A percentile compares a stretch with the other conserved stretches of the same genome.
Evolutionary conservation across 2,888 invertebrate genomes (phyloP).

Genomic region (Eurois occulta): DNA sequence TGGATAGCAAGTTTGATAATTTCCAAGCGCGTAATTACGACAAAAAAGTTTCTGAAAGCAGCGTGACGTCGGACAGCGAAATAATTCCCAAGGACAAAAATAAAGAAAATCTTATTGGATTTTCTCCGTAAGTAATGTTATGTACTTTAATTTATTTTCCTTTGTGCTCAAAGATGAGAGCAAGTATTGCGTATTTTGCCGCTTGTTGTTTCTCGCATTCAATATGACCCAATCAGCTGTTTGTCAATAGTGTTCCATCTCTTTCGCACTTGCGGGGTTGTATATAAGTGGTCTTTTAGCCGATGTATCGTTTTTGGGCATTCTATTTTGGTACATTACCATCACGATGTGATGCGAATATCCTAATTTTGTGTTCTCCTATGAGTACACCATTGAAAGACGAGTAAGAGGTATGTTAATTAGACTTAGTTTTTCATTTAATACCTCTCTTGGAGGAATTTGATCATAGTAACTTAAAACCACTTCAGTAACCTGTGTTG

Average conservation of each 20-base stretch:
- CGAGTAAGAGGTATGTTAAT: constrained; percentile 79
- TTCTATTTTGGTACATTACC: constrained; percentile 90
- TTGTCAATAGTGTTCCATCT: constrained; percentile 86
- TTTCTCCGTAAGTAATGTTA: constrained; percentile 74
- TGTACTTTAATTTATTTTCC: constrained; percentile 22
- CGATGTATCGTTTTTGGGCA: constrained; percentile 88
- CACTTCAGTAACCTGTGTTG: constrained; percentile 53
- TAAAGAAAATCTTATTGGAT: constrained; percentile 67
- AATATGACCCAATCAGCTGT: constrained; percentile 88
- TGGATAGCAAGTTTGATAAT: constrained; percentile 63
- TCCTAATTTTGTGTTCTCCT: constrained; percentile 84
- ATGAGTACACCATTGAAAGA: constrained; percentile 78
- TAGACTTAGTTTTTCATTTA: constrained; percentile 17
- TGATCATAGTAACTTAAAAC: constrained; percentile 28
- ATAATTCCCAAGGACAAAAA: constrained; percentile 70
- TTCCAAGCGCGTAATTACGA: constrained; percentile 66
- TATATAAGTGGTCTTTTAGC: constrained; percentile 82
- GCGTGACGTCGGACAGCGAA: constrained; percentile 73
- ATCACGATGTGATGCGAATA: constrained; percentile 88
- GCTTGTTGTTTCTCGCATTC: constrained; percentile 54
- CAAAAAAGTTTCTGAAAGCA: constrained; percentile 65
- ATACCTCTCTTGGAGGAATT: background rate
- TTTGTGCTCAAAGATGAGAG: constrained; percentile 24
- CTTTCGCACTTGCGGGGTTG: constrained; percentile 76
- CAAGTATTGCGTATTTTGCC: constrained; percentile 50